phyloP scores from a whole-genome alignment of 2,888 invertebrate species.

The Trissonchulus latispiculum region DNA sequence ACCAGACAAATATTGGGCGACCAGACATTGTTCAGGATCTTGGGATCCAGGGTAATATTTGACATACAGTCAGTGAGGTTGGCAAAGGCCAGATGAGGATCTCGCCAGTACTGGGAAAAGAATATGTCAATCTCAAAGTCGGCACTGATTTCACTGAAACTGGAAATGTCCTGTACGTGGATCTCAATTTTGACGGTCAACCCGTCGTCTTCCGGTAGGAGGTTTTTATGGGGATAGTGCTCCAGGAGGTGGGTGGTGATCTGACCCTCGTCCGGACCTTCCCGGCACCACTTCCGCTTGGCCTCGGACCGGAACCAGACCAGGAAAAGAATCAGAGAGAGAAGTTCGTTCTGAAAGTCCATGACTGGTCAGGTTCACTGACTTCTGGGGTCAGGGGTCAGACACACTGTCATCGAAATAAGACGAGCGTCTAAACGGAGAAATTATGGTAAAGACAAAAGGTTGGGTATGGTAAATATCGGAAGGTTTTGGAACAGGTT shows the following conservation, averaged over 20 bases:
- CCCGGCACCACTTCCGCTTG: slow-evolving; percentile 47
- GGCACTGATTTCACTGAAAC: slow-evolving; percentile 16
- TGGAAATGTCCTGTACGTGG: slow-evolving; percentile 16
- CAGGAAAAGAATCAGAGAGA: too few species aligned
- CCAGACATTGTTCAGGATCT: slow-evolving; percentile 2
- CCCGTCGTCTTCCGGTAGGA: slow-evolving; percentile 20
- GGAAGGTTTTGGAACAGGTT: too few species aligned
- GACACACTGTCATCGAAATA: too few species aligned
- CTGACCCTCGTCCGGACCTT: slow-evolving; percentile 12
- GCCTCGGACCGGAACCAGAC: too few species aligned
- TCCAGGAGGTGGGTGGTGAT: background rate
- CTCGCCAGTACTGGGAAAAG: slow-evolving; percentile 16
- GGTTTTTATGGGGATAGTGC: slow-evolving; percentile 21
- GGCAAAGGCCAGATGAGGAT: slow-evolving; percentile 15
- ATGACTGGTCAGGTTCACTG: too few species aligned
- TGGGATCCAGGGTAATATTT: slow-evolving; percentile 41
- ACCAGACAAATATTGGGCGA: slow-evolving; percentile 24
- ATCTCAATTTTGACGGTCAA: slow-evolving; percentile 12
- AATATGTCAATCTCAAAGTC: slow-evolving; percentile 17
- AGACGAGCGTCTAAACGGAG: too few species aligned
- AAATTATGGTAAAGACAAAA: too few species aligned
- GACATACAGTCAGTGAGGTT: slow-evolving; percentile 42
- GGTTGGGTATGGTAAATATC: too few species aligned
- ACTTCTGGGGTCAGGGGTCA: too few species aligned
- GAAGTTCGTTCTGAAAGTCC: too few species aligned